phyloP scores from a whole-genome alignment of 1,140 invertebrate species.

The Matsumurasca onukii region DNA sequence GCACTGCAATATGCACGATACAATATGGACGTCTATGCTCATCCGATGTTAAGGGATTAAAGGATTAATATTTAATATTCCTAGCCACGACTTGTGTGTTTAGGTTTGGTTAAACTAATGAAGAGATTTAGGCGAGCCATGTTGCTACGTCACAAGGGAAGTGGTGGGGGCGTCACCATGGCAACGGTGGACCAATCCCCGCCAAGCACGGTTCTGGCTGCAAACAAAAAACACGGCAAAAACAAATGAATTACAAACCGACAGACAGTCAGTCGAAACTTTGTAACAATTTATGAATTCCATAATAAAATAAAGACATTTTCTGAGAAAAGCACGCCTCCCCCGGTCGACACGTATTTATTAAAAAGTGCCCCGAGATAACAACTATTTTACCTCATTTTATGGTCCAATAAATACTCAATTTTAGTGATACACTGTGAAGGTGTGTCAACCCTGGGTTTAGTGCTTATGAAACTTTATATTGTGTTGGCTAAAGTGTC shows the following conservation, averaged over 20 bases:
- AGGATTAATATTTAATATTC: slow-evolving; percentile 7
- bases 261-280: background rate
- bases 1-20: too few relatives aligned
- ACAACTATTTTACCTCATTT: background rate
- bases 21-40: too few relatives aligned
- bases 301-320: slow-evolving; percentile 14
- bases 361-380: background rate
- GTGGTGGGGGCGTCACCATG: slow-evolving; percentile 1
- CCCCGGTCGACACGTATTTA: background rate
- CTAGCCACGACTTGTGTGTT: background rate
- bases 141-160: slow-evolving; percentile 1
- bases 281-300: slow-evolving; percentile 14
- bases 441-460: background rate
- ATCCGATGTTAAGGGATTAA: too few relatives aligned
- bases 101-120: slow-evolving; percentile 16
- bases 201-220: background rate
- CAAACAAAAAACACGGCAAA: slow-evolving; percentile 16
- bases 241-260: slow-evolving; percentile 18
- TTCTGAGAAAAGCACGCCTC: background rate
- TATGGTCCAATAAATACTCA: background rate
- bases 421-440: background rate
- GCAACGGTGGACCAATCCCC: slow-evolving; percentile 10
- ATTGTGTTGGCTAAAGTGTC: background rate
- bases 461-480: background rate
- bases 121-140: slow-evolving; percentile 8